These are phyloP conservation scores for Andrena chrysosceles DNA, from an alignment of 2,888 invertebrate species.

Conservation along the genomic window DNA sequence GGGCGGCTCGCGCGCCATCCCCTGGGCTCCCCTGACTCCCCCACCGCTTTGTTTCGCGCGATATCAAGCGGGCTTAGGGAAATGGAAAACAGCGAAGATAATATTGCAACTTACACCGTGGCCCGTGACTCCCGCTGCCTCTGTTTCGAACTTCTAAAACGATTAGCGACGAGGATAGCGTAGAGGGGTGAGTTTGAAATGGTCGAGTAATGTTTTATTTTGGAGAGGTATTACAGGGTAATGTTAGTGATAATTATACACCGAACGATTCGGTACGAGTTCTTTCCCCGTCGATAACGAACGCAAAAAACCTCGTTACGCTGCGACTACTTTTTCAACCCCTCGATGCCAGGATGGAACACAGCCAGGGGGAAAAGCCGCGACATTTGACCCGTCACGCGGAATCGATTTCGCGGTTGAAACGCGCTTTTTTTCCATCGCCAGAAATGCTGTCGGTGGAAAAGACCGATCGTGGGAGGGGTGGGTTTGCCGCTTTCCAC, in stretches of 20 bases:
- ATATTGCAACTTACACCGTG: background rate
- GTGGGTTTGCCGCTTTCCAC: conserved; percentile 42
- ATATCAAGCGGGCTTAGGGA: background rate
- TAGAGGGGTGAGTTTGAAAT: background rate
- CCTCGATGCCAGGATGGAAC: conserved; percentile 39
- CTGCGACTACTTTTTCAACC: conserved; percentile 29
- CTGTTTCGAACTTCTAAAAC: background rate
- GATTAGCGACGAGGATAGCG: background rate
- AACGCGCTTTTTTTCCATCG: conserved; percentile 41
- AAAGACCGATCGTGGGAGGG: conserved; percentile 30
- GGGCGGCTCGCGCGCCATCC: background rate
- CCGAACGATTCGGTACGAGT: background rate
- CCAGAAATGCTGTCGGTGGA: conserved; percentile 25
- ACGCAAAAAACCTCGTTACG: conserved; percentile 39
- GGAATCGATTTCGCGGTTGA: conserved; percentile 62
- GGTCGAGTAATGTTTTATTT: background rate
- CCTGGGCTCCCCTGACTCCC: background rate
- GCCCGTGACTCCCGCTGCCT: background rate
- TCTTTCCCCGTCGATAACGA: background rate
- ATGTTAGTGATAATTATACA: background rate
- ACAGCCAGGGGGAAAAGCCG: conserved; percentile 21
- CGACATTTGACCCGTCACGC: conserved; percentile 52
- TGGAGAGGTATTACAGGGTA: background rate
- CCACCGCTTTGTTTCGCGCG: background rate
- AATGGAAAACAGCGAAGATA: background rate